Percentiles rank a stretch among this genome's conserved stretches.
phyloP scores from a whole-genome alignment of 2,888 invertebrate species.

The Drosophila kambysellisi region DNA sequence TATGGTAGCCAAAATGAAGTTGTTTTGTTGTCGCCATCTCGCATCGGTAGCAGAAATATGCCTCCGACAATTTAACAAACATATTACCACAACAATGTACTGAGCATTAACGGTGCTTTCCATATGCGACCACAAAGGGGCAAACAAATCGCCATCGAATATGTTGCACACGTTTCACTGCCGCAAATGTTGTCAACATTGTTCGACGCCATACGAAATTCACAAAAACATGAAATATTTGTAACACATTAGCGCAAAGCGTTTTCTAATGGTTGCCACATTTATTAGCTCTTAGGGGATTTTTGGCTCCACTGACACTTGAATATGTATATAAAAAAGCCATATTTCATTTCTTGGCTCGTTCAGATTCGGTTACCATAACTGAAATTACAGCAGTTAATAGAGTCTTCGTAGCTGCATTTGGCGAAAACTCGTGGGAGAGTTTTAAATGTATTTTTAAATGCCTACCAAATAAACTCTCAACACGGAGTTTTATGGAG shows the following conservation, averaged over 20 bases:
- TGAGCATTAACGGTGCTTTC: slow-evolving; percentile 73
- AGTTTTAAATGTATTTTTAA: slow-evolving; percentile 26
- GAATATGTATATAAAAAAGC: slow-evolving; percentile 40
- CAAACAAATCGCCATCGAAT: slow-evolving; percentile 44
- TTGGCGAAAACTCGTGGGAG: slow-evolving; percentile 39
- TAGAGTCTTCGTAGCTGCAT: slow-evolving; percentile 47
- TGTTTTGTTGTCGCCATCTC: slow-evolving; percentile 58
- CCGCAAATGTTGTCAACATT: slow-evolving; percentile 40
- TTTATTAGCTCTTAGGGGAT: slow-evolving; percentile 63
- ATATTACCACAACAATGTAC: slow-evolving; percentile 78
- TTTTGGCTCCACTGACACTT: slow-evolving; percentile 15
- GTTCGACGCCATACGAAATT: slow-evolving; percentile 38
- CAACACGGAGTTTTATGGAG: neutral
- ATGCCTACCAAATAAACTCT: slow-evolving; percentile 1
- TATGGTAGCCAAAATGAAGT: slow-evolving; percentile 69
- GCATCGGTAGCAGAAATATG: slow-evolving; percentile 62
- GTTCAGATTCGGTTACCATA: slow-evolving; percentile 40
- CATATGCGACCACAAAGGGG: slow-evolving; percentile 54
- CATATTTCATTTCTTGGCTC: slow-evolving; percentile 51
- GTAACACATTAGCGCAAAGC: slow-evolving; percentile 78
- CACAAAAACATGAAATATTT: slow-evolving; percentile 68
- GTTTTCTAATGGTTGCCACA: slow-evolving; percentile 72
- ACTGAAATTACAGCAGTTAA: slow-evolving; percentile 51
- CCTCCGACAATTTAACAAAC: slow-evolving; percentile 71
- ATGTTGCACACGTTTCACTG: slow-evolving; percentile 25